These are phyloP conservation scores for Scaptomyza cyrtandrae DNA, from an alignment of 2,888 invertebrate genomes.

Conservation along the genomic window DNA sequence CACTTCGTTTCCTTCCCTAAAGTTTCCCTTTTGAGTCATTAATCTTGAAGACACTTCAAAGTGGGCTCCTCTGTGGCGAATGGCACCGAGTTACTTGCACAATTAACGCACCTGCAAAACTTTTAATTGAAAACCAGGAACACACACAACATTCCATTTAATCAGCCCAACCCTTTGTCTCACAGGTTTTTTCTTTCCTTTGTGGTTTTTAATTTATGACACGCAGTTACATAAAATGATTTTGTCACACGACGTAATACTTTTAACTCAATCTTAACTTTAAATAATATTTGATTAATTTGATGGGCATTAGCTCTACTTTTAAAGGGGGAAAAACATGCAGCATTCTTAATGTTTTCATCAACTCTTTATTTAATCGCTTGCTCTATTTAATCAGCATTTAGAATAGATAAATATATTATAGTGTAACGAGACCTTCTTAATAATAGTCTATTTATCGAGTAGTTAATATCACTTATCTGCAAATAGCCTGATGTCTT, in stretches of 20 bases:
- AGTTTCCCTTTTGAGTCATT: slow-evolving; percentile 19
- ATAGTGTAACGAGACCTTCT: neutral
- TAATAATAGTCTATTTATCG: neutral
- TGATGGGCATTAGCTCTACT: no score
- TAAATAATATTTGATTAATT: no score
- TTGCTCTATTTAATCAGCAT: no score
- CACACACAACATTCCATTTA: slow-evolving; percentile 50
- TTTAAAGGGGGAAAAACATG: no score
- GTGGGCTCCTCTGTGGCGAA: slow-evolving; percentile 37
- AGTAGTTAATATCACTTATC: neutral
- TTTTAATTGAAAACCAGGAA: slow-evolving; percentile 81
- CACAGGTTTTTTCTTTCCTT: neutral
- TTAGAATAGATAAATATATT: no score
- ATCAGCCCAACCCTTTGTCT: slow-evolving; percentile 36
- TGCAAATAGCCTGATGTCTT: slow-evolving; percentile 3
- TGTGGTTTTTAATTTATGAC: slow-evolving; percentile 57
- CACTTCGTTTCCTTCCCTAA: slow-evolving; percentile 9
- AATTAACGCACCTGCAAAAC: slow-evolving; percentile 77
- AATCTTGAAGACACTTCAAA: slow-evolving; percentile 45
- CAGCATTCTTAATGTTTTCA: no score
- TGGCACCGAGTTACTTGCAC: slow-evolving; percentile 23
- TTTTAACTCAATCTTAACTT: no score
- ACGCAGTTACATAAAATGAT: slow-evolving; percentile 50
- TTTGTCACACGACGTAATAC: slow-evolving; percentile 6
- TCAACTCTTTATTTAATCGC: no score